A percentile compares a stretch with the other conserved stretches of the same genome.
Conservation (phyloP, 2,888 invertebrate genomes). For the Ectemnius lituratus region DNA sequence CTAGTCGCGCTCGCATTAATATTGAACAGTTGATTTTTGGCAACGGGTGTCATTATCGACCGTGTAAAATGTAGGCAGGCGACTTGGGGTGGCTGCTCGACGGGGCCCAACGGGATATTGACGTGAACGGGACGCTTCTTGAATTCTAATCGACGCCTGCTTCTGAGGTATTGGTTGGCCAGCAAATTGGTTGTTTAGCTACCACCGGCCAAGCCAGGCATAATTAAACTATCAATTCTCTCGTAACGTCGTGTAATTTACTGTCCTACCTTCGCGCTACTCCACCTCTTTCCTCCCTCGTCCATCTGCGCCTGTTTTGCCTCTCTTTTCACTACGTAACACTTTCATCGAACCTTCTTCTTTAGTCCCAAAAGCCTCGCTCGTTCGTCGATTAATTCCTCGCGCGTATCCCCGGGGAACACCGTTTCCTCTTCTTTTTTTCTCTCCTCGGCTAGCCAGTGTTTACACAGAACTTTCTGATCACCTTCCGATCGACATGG, state of each 20-base stretch:
- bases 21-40: constrained; percentile 68
- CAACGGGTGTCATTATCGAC: constrained; percentile 68
- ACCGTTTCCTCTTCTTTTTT: constrained; percentile 6
- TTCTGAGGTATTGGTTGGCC: constrained; percentile 38
- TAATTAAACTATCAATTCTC: constrained; percentile 63
- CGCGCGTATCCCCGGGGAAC: not conserved
- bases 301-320: not conserved
- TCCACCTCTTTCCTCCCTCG: not conserved
- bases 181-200: constrained; percentile 62
- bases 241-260: constrained; percentile 62
- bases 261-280: constrained; percentile 18
- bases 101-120: constrained; percentile 59
- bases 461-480: constrained; percentile 7
- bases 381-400: not conserved
- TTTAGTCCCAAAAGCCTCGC: not conserved
- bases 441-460: not conserved
- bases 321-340: no score
- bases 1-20: constrained; percentile 69
- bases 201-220: constrained; percentile 39
- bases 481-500: not conserved
- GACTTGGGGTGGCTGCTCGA: not conserved
- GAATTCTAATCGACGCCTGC: constrained; percentile 62
- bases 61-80: constrained; percentile 49
- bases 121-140: constrained; percentile 52
- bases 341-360: not conserved